Evolutionary conservation across 2,797 vertebrate species (phyloP), one percentile per base, ranked within the genome.

Genomic region (Harpagifer antarcticus): DNA sequence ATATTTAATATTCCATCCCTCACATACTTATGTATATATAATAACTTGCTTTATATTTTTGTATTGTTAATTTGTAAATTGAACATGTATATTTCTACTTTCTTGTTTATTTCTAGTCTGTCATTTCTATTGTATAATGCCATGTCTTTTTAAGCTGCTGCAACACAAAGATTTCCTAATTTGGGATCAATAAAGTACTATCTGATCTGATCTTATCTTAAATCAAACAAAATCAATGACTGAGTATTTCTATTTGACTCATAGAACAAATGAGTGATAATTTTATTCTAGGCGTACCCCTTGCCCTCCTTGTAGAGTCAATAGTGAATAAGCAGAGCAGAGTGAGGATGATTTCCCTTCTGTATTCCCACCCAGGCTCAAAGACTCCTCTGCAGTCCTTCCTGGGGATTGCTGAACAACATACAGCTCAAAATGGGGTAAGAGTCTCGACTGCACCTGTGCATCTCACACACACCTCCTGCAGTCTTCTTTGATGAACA

Each of bases 301-400:
- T 56, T 57, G 11, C 3, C 17, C 50, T 67, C 20, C 19, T 54
- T 49, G 45, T 20, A 17, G 9, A 54, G 62, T 1, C 1, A 16
- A 37, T 13, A 63, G 9, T 56, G 3, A 31, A 37, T 76, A 45
- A 65, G 37, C 52, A 17, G 8, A 52, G 40, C 43, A 59, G 63
- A 19, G 31, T 67, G 53, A 48, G 40, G 37, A 61, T 54, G 7
- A 23, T 72, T 52, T 70, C 9, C 49, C 3, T 31, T 9, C 19
- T 20, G 74, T 54, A 2, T 84, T 85, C 40, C 31, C 78, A 19
- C 48, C 48, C 83, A 98, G 97, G 96, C 49, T 97, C 96, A 50
- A 97, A 96, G 93, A 98, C 97, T 49, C 97, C 98, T n/a, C 95
- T 99, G 88, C 97, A 99, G 93, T 98, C 98, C 68, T 99, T 99